phyloP scores from a whole-genome alignment of 2,113 vertebrate genomes.

The Ochotona princeps region DNA sequence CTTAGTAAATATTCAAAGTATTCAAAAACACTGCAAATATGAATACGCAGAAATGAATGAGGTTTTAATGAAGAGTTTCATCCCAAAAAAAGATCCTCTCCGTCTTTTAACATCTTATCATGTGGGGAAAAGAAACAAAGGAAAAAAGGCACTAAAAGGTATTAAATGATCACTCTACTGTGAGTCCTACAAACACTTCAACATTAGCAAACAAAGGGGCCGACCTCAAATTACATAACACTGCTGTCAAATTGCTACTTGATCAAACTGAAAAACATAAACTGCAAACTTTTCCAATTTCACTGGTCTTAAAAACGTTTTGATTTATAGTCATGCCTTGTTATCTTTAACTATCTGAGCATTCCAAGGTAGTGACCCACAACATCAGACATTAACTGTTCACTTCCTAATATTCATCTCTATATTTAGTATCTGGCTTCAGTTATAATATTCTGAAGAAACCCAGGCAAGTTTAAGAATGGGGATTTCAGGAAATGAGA shows the following conservation, averaged over 20 bases:
- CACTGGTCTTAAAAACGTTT: conserved; percentile 26
- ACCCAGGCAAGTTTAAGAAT: not conserved
- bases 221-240: conserved; percentile 51
- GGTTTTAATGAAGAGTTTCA: conserved; percentile 35
- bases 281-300: conserved; percentile 26
- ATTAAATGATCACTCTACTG: not conserved
- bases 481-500: conserved; percentile 68
- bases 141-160: not conserved
- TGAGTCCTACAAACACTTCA: not conserved
- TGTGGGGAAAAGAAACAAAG: not conserved
- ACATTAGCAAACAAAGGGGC: conserved; percentile 46
- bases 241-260: conserved; percentile 23
- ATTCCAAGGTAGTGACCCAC: conserved; percentile 30
- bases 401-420: conserved; percentile 62
- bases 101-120: conserved; percentile 11
- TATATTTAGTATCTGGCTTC: conserved; percentile 57
- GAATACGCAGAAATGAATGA: not conserved
- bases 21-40: conserved; percentile 30
- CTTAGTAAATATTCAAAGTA: conserved; percentile 19
- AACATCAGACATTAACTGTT: conserved; percentile 38
- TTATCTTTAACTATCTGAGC: conserved; percentile 30
- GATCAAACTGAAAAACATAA: conserved; percentile 35
- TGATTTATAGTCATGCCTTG: conserved; percentile 2
- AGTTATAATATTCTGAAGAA: conserved; percentile 36
- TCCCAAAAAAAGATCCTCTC: not conserved